These are phyloP conservation scores for Xanthorhoe spadicearia DNA, from an alignment of 2,888 invertebrate species.

Conservation along the genomic window DNA sequence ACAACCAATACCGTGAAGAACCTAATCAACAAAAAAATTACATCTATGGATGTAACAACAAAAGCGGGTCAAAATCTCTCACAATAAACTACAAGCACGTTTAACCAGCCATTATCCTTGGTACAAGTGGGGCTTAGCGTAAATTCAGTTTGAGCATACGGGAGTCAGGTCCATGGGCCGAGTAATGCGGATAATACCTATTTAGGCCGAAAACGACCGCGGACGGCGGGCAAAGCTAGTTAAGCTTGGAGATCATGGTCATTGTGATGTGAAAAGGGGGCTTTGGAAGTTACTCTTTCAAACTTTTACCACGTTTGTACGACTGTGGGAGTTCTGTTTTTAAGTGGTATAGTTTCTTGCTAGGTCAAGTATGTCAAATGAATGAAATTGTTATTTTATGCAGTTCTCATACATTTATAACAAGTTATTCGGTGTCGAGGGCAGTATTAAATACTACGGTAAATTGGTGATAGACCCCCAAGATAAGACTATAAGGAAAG, in stretches of 20 bases:
- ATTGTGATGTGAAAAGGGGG: neutral
- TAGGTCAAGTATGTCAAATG: too few species aligned
- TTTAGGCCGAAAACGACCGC: conserved; percentile 17
- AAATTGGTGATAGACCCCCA: too few species aligned
- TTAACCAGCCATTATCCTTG: conserved; percentile 1
- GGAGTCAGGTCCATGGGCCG: neutral
- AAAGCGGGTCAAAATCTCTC: neutral
- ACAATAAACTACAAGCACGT: neutral
- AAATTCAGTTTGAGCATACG: conserved; percentile 7
- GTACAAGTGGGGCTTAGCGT: conserved; percentile 10
- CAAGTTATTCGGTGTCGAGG: too few species aligned
- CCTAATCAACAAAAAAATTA: too few species aligned
- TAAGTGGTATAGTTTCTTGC: too few species aligned
- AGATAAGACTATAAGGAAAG: too few species aligned
- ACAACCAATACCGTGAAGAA: too few species aligned
- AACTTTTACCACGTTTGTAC: neutral
- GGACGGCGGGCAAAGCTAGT: conserved; percentile 13
- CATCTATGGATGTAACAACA: neutral
- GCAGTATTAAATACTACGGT: too few species aligned
- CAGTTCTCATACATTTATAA: too few species aligned
- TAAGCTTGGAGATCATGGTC: conserved; percentile 2
- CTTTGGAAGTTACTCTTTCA: neutral
- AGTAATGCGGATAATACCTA: conserved; percentile 18
- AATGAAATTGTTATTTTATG: too few species aligned
- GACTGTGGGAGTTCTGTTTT: too few species aligned